Conservation (phyloP, 2,113 vertebrate genomes). For the Picathartes gymnocephalus region DNA sequence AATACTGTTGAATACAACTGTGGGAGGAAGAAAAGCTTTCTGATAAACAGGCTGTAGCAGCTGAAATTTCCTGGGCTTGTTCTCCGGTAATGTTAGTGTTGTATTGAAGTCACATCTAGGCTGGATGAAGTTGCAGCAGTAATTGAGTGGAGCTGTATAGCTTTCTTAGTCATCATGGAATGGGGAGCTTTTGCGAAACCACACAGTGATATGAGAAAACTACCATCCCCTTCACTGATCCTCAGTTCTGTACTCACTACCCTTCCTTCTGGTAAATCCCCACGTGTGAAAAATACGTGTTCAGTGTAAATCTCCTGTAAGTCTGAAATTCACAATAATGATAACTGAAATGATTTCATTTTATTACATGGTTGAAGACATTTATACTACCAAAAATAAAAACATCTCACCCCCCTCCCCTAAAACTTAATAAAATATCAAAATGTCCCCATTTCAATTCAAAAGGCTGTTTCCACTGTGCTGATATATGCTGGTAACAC, state of each 20-base stretch:
- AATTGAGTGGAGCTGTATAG: neutral
- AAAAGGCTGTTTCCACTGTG: neutral
- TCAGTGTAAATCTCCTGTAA: neutral
- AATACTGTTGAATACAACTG: neutral
- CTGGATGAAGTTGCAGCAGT: neutral
- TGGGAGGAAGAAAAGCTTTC: conserved; percentile 16
- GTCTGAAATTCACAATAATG: neutral
- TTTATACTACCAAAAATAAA: neutral
- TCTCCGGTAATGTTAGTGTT: neutral
- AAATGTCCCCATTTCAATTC: neutral
- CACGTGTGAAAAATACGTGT: neutral
- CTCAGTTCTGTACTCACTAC: neutral
- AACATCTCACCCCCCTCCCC: neutral
- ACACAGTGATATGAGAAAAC: neutral
- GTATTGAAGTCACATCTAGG: neutral
- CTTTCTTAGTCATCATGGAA: neutral
- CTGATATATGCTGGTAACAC: neutral
- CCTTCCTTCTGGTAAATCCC: neutral
- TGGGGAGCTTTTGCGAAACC: neutral
- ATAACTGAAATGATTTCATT: neutral
- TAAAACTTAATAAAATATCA: neutral
- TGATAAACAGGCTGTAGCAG: conserved; percentile 11
- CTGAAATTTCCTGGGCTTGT: conserved; percentile 21
- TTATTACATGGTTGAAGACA: neutral
- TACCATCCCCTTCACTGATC: neutral